phyloP scores from a whole-genome alignment of 1,140 invertebrate genomes.

The Euura lappo region DNA sequence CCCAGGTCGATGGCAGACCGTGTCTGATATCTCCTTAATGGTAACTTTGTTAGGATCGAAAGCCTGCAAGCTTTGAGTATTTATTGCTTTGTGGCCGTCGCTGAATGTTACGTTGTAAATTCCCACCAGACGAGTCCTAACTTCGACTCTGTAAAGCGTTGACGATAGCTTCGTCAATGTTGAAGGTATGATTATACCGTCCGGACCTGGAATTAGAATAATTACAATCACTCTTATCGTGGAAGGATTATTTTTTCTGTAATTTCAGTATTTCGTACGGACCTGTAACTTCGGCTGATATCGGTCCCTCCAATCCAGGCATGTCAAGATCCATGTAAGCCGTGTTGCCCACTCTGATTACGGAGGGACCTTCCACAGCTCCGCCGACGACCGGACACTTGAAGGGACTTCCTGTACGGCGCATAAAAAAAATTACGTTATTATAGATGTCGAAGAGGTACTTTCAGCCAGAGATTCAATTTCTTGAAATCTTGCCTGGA shows the following conservation, averaged over 20 bases:
- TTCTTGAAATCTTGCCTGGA: conserved; percentile 61
- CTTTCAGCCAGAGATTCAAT: no score
- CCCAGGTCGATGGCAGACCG: conserved; percentile 82
- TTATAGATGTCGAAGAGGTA: no score
- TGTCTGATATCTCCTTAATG: conserved; percentile 79
- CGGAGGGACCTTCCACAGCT: conserved; percentile 58
- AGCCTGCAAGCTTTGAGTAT: conserved; percentile 77
- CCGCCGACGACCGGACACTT: conserved; percentile 66
- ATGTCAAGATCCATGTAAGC: conserved; percentile 63
- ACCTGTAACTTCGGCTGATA: conserved; percentile 57
- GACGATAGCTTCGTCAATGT: conserved; percentile 59
- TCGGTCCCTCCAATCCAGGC: conserved; percentile 49
- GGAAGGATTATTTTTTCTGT: no score
- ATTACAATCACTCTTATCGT: background rate
- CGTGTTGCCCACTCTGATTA: conserved; percentile 60
- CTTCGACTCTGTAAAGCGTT: conserved; percentile 63
- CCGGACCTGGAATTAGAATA: conserved; percentile 56
- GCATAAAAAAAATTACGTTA: conserved; percentile 17
- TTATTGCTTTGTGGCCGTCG: conserved; percentile 63
- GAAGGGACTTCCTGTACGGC: conserved; percentile 82
- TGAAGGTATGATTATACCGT: conserved; percentile 64
- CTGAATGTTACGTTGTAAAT: conserved; percentile 66
- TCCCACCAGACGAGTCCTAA: conserved; percentile 67
- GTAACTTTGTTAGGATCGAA: conserved; percentile 85
- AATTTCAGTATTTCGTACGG: no score